Evolutionary conservation across 2,797 vertebrate genomes (phyloP), one percentile per base, ranked within the genome.

Genomic region (Molossus alvarezi): DNA sequence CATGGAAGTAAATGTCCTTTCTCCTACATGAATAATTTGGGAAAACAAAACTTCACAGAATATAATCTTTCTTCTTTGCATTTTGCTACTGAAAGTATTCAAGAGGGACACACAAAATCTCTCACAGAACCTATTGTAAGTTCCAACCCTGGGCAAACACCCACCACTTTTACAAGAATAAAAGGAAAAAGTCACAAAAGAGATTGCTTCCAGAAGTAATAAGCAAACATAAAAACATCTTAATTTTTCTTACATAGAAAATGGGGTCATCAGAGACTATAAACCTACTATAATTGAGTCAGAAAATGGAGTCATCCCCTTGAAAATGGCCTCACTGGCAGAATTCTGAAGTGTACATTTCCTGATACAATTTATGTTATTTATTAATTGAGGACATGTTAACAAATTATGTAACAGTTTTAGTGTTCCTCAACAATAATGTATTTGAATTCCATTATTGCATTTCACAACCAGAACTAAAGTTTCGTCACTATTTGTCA

Each of bases 21-120:
- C 33, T 96, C 9, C 14, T 92, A 10, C 5, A 12, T 76, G n/a
- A 75, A 20, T 73, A 73, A 60, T 82, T 48, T 91, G 45, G 29
- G 77, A 18, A 88, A 85, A 82, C 79, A 72, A 77, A 33, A 96
- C n/a, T 85, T 87, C 45, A 81, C 23, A 57, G 86, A 95, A 55
- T 37, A 23, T 67, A 55, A 55, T 84, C 51, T 79, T 71, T 17
- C 8, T 76, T 41, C 15, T 84, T 84, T 62, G 33, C n/a, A 86
- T 7, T 92, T 83, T 67, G 41, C 11, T 67, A 25, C 75, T 33
- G 37, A 83, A 79, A 83, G 5, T 80, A 45, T 81, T 94, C 65
- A 89, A 75, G 18, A 82, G 12, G n/a, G 15, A 90, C 23, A 81
- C 20, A 23, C 21, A 41, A 4, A 48, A 0, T 75, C 18, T 95